Conservation (phyloP, 2,113 vertebrate genomes). For the Mellivora capensis region DNA sequence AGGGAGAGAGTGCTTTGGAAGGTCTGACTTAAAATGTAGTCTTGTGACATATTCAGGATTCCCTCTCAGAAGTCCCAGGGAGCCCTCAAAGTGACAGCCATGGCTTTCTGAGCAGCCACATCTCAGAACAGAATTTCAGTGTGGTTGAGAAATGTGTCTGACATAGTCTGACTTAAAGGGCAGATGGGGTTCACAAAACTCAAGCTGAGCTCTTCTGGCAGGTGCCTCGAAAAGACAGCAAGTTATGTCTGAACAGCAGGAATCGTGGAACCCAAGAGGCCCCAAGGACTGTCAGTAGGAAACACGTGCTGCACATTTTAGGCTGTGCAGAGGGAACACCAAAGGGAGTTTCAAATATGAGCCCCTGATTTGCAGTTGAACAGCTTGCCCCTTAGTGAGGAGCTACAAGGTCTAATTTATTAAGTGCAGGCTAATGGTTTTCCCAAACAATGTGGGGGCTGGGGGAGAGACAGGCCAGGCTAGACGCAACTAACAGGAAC, state of each 20-base stretch:
- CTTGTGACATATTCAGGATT: not conserved
- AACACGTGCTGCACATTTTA: not conserved
- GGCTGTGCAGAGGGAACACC: not conserved
- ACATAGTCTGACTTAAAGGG: not conserved
- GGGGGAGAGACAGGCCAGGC: not conserved
- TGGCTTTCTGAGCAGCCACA: not conserved
- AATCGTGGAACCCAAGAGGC: not conserved
- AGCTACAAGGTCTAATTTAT: not conserved
- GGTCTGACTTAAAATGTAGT: not conserved
- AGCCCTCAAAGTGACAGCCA: not conserved
- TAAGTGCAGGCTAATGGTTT: not conserved
- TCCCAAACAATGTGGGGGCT: not conserved
- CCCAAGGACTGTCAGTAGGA: not conserved
- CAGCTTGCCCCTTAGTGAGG: not conserved
- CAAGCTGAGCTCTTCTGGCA: not conserved
- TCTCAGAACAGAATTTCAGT: not conserved
- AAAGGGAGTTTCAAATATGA: not conserved
- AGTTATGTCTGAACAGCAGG: not conserved
- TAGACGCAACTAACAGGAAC: not conserved
- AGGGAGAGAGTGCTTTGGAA: conserved; percentile 13
- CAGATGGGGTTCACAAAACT: not conserved
- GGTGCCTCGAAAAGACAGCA: not conserved
- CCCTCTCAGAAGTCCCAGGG: not conserved
- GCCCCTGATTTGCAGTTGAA: not conserved
- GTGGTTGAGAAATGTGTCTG: not conserved